Conservation (phyloP, 2,113 vertebrate species). For the Passer montanus region DNA sequence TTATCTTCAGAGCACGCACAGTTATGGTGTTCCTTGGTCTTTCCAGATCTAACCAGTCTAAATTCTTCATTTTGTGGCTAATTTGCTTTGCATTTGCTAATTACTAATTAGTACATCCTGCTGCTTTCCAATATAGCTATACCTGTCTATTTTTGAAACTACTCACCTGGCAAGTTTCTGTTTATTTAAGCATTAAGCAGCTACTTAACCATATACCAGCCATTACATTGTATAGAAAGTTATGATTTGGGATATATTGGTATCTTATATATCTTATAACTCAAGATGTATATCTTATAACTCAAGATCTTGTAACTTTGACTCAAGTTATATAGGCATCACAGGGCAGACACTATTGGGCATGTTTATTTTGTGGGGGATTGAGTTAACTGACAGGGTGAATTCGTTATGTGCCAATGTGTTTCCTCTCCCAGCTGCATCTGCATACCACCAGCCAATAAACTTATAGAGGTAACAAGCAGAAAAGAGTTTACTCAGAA, state of each 20-base stretch:
- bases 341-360: too few relatives aligned
- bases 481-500: slow-evolving; percentile 10
- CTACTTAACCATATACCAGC: not conserved
- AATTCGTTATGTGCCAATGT: rapidly evolving
- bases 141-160: not conserved
- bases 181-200: not conserved
- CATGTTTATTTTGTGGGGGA: not conserved
- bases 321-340: not conserved
- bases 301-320: not conserved
- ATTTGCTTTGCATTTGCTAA: not conserved
- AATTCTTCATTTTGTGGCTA: not conserved
- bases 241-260: not conserved
- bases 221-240: not conserved
- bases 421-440: not conserved
- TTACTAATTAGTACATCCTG: not conserved
- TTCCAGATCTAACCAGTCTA: not conserved
- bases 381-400: not conserved
- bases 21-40: not conserved
- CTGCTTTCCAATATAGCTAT: not conserved
- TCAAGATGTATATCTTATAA: not conserved
- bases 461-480: not conserved
- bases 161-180: not conserved
- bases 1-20: too few relatives aligned
- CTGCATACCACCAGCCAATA: rapidly evolving
- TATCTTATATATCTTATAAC: not conserved